Percentiles rank a stretch among this genome's conserved stretches.
These are phyloP conservation scores for Caenorhabditis tropicalis DNA, from an alignment of 1,140 invertebrate species.

Conservation along the genomic window DNA sequence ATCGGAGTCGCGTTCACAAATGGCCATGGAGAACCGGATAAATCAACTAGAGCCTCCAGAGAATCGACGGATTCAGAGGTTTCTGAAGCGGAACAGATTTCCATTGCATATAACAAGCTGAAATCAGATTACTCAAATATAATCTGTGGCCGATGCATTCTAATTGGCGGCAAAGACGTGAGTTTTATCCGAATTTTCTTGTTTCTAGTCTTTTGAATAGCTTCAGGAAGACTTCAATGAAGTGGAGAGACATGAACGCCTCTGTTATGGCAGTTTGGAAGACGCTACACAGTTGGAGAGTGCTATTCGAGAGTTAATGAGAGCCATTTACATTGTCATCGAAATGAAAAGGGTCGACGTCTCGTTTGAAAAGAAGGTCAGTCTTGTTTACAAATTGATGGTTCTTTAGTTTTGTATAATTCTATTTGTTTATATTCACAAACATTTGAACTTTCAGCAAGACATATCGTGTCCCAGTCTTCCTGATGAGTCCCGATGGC, in stretches of 20 bases:
- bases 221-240: slow-evolving; percentile 37
- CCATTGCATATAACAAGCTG: slow-evolving; percentile 31
- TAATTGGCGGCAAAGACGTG: slow-evolving; percentile 61
- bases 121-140: slow-evolving; percentile 55
- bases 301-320: slow-evolving; percentile 64
- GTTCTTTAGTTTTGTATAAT: too few relatives aligned
- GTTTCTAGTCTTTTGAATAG: background rate
- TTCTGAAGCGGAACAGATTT: slow-evolving; percentile 5
- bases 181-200: background rate
- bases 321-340: slow-evolving; percentile 67
- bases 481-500: slow-evolving; percentile 67
- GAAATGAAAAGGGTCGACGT: slow-evolving; percentile 65
- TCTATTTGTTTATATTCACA: too few relatives aligned
- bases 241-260: slow-evolving; percentile 50
- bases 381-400: background rate
- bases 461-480: slow-evolving; percentile 61
- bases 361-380: slow-evolving; percentile 65
- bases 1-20: slow-evolving; percentile 58
- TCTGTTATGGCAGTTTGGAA: slow-evolving; percentile 56
- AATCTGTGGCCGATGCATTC: slow-evolving; percentile 63
- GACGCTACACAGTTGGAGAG: slow-evolving; percentile 63
- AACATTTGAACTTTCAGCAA: too few relatives aligned
- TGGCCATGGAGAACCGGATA: background rate
- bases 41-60: background rate
- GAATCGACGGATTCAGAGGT: slow-evolving; percentile 50